Base-by-base conservation (phyloP, 2,888 invertebrate species). In the Nymphalis polychloros region DNA sequence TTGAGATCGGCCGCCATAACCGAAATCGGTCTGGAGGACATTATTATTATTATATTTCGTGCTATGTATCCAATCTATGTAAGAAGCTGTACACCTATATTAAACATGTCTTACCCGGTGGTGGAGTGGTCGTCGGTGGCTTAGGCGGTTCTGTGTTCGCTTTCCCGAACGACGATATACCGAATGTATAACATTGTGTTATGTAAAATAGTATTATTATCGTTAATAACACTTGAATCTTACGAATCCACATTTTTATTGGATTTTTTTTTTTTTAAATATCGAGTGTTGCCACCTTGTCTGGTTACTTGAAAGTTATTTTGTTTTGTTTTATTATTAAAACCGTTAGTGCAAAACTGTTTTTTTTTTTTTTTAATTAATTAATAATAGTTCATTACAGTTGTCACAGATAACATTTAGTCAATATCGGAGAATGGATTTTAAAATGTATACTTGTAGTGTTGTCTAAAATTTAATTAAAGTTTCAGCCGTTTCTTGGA, bases 101-200 rank as follows among this genome's bases (percentile, higher is more conserved):
- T 76, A 75, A 62, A 79, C 78, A 77, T 70, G 67, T 85, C 90
- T 91, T 91, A 91, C 91, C 91, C 64, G 88, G 89, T 27, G 87
- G 76, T 67, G 84, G 80, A 27, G 91, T 87, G 0, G 89, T 87
- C 27, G 88, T 86, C 31, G 84, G 82, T 31, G 88, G 86, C 75
- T 83, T 87, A 65, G 91, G 88, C 5, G 91, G 84, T 27, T 91
- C 90, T 0, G 91, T 91, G 71, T 88, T 88, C 35, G 90, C 90
- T 75, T 89, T 88, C 65, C 91, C 91, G 72, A 90, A 90, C 10
- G 90, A 89, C 4, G 90, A 90, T 63, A 90, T 88, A 52, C 90
- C 90, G 72, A 90, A 89, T 59, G 84, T 81, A 68, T 87, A 77
- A 31, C 78, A 61, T 60, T 62, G 66, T 52, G 62, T 55, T 66